Conservation (phyloP, 2,888 invertebrate species). For the Leptopilina syphax region DNA sequence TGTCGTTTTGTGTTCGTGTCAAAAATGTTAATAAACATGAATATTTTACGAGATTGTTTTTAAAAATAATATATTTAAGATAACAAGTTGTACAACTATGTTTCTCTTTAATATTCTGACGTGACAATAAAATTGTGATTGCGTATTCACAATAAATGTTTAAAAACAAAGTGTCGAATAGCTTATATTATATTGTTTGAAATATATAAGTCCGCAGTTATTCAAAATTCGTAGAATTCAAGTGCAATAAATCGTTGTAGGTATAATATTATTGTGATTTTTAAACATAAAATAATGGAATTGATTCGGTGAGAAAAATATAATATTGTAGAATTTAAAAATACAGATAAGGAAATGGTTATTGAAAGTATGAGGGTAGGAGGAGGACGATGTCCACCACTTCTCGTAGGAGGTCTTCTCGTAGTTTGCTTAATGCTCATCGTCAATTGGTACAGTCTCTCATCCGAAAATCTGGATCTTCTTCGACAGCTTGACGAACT, state of each 20-base stretch:
- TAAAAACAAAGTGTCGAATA: neutral
- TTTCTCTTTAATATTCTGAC: neutral
- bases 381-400: constrained; percentile 73
- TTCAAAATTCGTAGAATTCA: neutral
- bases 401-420: constrained; percentile 72
- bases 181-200: neutral
- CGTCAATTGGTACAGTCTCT: constrained; percentile 74
- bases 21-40: neutral
- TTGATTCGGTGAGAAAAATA: neutral
- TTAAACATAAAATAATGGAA: neutral
- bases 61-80: neutral
- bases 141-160: neutral
- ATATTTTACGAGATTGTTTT: too few relatives aligned
- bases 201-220: neutral
- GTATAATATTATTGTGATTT: neutral
- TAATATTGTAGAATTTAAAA: neutral
- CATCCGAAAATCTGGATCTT: constrained; percentile 72
- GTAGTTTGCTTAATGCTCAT: constrained; percentile 71
- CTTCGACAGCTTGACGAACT: constrained; percentile 73
- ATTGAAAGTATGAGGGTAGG: constrained; percentile 75
- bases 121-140: neutral
- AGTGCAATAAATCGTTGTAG: neutral
- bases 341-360: constrained; percentile 61
- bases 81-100: neutral
- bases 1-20: neutral